Base-by-base conservation (phyloP, 2,888 invertebrate genomes). In the Acrobeloides nanus region DNA sequence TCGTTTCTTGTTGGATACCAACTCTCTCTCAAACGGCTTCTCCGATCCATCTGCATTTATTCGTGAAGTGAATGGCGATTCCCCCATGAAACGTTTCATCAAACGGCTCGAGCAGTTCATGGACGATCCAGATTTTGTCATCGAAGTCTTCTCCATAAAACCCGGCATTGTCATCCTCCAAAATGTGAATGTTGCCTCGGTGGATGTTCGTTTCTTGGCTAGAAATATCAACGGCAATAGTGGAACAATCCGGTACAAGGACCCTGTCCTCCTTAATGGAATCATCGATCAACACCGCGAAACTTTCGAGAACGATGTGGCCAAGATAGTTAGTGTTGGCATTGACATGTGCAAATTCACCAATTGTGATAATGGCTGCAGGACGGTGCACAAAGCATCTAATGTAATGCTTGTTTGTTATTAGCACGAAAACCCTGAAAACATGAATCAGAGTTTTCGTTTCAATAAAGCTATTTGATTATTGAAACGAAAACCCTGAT, bases 81-180 rank as follows among this genome's bases (percentile, higher is more conserved):
- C 39, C 6, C 39, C 39, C 7, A 38, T 44, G 49, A 34, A 37
- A 7, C 27, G 38, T 12, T 42, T 47, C 29, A 26, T 26, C 18
- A 31, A 33, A 18, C 42, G 39, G 35, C 31, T 46, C 35, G 38
- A 57, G 47, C 34, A 53, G 34, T 44, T 57, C 29, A 55, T 21
- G 7, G 38, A 37, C n/a, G 51, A 49, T n/a, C n/a, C n/a, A n/a
- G n/a, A n/a, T n/a, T n/a, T n/a, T n/a, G 88, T 89, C 74, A 88
- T 97, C 15, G 90, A 93, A 68, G 84, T 97, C 46, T 95, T 97
- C 75, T 93, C 92, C 75, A 89, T 97, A 15, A 90, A 92, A 75
- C 73, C 76, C 47, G n/a, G n/a, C n/a, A n/a, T n/a, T n/a, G n/a
- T n/a, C n/a, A n/a, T n/a, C n/a, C n/a, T n/a, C n/a, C n/a, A n/a